Base-by-base conservation (phyloP, 2,888 invertebrate genomes). In the Eristalinus aeneus region DNA sequence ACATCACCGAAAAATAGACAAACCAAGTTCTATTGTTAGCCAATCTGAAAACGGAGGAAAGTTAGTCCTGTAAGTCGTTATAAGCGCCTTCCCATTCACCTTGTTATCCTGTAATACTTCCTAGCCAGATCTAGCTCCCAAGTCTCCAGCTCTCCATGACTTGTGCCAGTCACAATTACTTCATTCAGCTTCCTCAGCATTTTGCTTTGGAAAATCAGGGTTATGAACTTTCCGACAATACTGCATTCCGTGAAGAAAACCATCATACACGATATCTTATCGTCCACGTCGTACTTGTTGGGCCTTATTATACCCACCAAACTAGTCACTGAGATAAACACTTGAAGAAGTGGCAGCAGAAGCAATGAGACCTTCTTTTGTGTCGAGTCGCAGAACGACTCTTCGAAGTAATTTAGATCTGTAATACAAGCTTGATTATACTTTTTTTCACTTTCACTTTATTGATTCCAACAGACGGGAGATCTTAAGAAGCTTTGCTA, bases 231-330 rank as follows among this genome's bases (percentile, higher is more conserved):
- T 3, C 61, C n/a, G 0, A n/a, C 63, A 58, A 73, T 68, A 64
- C 39, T 68, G 9, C 9, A 4, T 39, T 10, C 34, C 9, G 64
- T 64, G 20, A 77, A 77, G 11, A 83, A 56, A 10, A 77, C 68
- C 23, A 73, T 77, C 2, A 73, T 8, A n/a, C 72, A 68, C 20
- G 73, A 68, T 10, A 73, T 39, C 0, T 34, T 46, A 64, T 83
- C 82, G 23, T 61, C 73, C 16, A 73, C 5, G 20, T 83, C 77
- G 46, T 83, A 77, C 11, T 64, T 53, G 36, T 77, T 77, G 54
- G 77, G 77, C 10, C 34, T 20, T 5, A 58, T 8, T 0, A 67
- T 20, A 3, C 68, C 68, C 10, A 5, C 10, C 16, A 77, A 4
- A n/a, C 82, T 68, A 11, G 34, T 1, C 5, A 32, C 1, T 10